Evolutionary conservation across 2,888 invertebrate genomes (phyloP).

Genomic region (Cantharis lateralis): DNA sequence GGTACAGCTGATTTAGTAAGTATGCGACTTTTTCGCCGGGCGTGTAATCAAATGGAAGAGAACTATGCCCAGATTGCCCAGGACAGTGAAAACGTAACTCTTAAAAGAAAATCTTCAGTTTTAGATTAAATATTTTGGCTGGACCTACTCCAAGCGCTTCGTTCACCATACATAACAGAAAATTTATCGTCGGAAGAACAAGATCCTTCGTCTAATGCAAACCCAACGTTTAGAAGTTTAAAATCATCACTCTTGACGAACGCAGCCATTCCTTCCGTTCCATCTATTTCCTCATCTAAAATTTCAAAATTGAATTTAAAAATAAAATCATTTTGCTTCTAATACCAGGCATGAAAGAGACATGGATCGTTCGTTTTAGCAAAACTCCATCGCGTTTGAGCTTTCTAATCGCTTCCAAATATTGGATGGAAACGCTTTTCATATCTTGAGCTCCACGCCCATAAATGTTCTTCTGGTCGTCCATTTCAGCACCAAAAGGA

Average conservation of each 20-base stretch:
- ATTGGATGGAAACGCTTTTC: constrained; percentile 84
- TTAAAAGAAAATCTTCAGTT: constrained; percentile 33
- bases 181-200: constrained; percentile 70
- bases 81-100: constrained; percentile 77
- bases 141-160: constrained; percentile 82
- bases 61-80: constrained; percentile 90
- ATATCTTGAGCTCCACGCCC: constrained; percentile 80
- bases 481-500: constrained; percentile 86
- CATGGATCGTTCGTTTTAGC: constrained; percentile 69
- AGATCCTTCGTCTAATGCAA: constrained; percentile 87
- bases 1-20: constrained; percentile 75
- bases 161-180: constrained; percentile 73
- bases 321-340: not conserved
- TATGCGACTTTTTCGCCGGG: constrained; percentile 81
- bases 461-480: constrained; percentile 83
- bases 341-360: constrained; percentile 72
- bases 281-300: constrained; percentile 88
- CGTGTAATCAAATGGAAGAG: constrained; percentile 76
- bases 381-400: constrained; percentile 62
- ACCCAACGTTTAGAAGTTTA: constrained; percentile 76
- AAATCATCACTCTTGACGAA: constrained; percentile 79
- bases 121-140: not conserved
- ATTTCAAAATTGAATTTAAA: not conserved
- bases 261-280: constrained; percentile 76
- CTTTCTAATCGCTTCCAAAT: constrained; percentile 73